Base-by-base conservation (phyloP, 1,140 invertebrate genomes). In the Cherax destructor region DNA sequence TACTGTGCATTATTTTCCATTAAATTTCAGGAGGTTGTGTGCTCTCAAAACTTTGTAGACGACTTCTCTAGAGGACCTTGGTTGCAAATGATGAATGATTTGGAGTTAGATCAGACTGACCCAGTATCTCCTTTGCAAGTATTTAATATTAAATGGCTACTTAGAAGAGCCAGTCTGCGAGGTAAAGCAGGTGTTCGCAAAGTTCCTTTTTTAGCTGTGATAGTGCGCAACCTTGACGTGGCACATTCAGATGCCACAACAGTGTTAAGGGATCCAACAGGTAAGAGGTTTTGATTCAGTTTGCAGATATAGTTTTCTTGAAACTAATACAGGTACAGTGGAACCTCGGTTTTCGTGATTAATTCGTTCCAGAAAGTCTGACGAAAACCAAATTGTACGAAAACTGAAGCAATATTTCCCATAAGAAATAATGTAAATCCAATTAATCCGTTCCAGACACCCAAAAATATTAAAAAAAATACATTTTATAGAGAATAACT, bases 151-250 rank as follows among this genome's bases (percentile, higher is more conserved):
- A 83, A 78, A 30, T 88, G 91, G 85, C 56, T 88, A 30, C 24
- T 84, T 18, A 52, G 91, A 16, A 74, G 80, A 65, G 86, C 85
- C 11, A 50, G 78, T 10, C 41, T 92, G 41, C 76, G 86, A 49
- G 86, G 86, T 7, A 69, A 88, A n/a, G 91, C 91, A 47, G 78
- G 80, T 50, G 80, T 88, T 1, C 13, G 91, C 11, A 88, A 88
- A 59, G 81, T 92, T 10, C 81, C 85, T 9, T 92, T 87, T 83
- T 52, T 92, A 41, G 91, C 91, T 9, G 91, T 92, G 9, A 79
- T 79, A 79, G 80, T 92, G 6, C 65, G 76, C n/a, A 88, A 69
- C 69, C 16, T 92, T 59, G 91, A 92, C 41, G 16, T 77, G n/a
- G 65, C 72, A 6, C 41, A 61, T 30, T 41, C 47, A 13, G 80